Base-by-base conservation (phyloP, 2,797 vertebrate species). In the Ispidina picta region DNA sequence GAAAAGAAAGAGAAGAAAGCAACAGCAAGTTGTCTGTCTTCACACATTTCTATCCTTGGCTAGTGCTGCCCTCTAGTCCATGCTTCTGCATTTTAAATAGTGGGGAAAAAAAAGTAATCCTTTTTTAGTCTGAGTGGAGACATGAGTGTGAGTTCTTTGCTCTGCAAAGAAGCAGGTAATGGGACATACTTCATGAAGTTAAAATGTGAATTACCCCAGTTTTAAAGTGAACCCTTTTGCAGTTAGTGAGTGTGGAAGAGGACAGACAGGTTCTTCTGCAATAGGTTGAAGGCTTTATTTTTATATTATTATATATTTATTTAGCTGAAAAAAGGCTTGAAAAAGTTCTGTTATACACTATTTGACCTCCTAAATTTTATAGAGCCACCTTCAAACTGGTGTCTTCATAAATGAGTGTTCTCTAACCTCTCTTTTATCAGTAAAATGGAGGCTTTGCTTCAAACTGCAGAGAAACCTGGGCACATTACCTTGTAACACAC, bases 1-100 rank as follows among this genome's bases (percentile, higher is more conserved):
- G 37, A 39, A 39, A 39, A 39, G 37, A 39, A 39, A 39, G 37
- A 37, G 11, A 39, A 39, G 37, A 39, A 39, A 39, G 37, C 37
- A 39, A 39, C 37, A 21, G 7, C 75, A 82, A 60, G 28, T 46
- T 17, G 49, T 3, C n/a, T 62, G 14, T 62, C 64, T 86, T 79
- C 28, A 41, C 10, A 15, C 5, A 7, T 68, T 76, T 0, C 0
- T 80, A 56, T 73, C 15, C 52, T 91, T 90, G 70, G 51, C 16
- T 72, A 72, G 74, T 91, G 74, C 86, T 94, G 91, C 95, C 94
- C 83, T 91, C 86, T 94, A 86, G 94, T 78, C 69, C 55, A 12
- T 49, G 59, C 3, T 0, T 39, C 39, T 48, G 33, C 14, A 11
- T 90, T 92, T 84, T 55, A 52, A 86, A 39, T 4, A 28, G 6